Conservation (phyloP, 2,113 vertebrate species). For the crab-eating macaque (Macaca fascicularis) region DNA sequence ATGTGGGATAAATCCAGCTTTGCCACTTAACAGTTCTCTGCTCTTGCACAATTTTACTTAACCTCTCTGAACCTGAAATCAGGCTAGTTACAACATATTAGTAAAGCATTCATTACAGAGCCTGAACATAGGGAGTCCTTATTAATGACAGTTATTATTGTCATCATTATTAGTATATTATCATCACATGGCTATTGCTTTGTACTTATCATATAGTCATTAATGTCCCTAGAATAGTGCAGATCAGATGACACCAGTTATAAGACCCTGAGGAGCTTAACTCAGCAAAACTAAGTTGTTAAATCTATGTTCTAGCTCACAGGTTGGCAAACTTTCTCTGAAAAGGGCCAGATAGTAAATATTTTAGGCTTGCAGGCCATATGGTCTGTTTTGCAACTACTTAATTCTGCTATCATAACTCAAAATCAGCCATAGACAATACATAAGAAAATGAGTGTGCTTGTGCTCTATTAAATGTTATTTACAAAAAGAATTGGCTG, state of each 20-base stretch:
- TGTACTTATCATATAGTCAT: not conserved
- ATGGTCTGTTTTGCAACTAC: not conserved
- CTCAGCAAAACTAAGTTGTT: not conserved
- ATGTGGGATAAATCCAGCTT: not conserved
- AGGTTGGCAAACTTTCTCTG: not conserved
- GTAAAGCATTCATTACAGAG: not conserved
- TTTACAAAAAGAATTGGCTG: not conserved
- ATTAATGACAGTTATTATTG: not conserved
- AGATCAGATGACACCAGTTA: not conserved
- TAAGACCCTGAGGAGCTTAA: not conserved
- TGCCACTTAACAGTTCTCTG: not conserved
- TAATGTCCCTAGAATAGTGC: not conserved
- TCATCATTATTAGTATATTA: not conserved
- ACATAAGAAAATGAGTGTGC: not conserved
- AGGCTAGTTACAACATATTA: not conserved
- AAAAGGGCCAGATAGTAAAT: not conserved
- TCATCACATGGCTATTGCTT: not conserved
- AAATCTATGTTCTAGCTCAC: not conserved
- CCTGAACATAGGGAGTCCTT: not conserved
- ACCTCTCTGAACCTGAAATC: not conserved
- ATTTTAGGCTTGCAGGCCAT: not conserved
- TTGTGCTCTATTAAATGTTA: not conserved
- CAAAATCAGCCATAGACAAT: not conserved
- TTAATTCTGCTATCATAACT: not conserved
- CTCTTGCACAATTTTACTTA: not conserved